Conservation (phyloP, 1,140 invertebrate genomes). For the Nasonia giraulti region DNA sequence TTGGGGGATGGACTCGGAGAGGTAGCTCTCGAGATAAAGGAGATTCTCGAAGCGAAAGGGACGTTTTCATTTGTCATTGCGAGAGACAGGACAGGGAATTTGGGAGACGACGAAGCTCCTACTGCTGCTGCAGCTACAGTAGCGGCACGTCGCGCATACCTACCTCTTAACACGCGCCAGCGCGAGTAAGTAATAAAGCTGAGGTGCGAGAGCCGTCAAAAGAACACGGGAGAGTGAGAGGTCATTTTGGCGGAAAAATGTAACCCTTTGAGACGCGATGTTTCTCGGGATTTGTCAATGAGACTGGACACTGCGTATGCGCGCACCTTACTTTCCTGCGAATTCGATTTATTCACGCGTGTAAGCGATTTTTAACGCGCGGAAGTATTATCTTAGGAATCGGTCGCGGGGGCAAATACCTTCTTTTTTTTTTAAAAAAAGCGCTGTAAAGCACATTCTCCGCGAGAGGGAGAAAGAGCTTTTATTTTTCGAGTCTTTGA, state of each 20-base stretch:
- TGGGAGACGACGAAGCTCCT: background rate
- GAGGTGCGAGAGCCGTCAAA: slow-evolving; percentile 35
- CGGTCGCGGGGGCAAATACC: background rate
- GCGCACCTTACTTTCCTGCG: background rate
- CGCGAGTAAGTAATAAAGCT: slow-evolving; percentile 42
- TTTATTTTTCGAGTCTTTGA: slow-evolving; percentile 13
- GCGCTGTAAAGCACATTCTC: background rate
- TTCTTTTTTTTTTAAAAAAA: background rate
- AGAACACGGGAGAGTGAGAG: background rate
- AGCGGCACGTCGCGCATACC: background rate
- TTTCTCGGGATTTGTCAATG: background rate
- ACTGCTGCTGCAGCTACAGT: background rate
- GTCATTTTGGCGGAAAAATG: slow-evolving; percentile 29
- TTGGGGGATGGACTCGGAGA: slow-evolving; percentile 19
- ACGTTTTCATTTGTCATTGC: slow-evolving; percentile 52
- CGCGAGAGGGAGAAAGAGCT: background rate
- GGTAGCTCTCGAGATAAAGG: slow-evolving; percentile 10
- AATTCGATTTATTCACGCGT: background rate
- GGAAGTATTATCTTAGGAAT: background rate
- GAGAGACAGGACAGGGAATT: slow-evolving; percentile 37
- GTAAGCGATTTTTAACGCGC: background rate
- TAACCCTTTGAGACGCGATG: slow-evolving; percentile 10
- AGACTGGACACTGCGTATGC: background rate
- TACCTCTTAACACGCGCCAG: background rate
- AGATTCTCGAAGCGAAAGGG: slow-evolving; percentile 37